Conservation (phyloP, 2,113 vertebrate species). For the Ochotona curzoniae region DNA sequence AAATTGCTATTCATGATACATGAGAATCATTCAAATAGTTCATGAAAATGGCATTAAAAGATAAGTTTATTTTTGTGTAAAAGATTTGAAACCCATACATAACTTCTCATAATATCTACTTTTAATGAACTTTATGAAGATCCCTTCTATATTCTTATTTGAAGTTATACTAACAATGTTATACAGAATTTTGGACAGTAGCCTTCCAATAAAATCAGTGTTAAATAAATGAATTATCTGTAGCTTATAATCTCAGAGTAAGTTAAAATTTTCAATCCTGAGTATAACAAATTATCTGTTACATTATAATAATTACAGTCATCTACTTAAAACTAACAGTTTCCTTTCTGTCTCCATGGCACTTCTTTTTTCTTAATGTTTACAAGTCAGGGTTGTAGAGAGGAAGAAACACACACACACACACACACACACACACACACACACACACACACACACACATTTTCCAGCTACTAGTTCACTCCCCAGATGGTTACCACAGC, state of each 20-base stretch:
- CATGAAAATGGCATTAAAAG: no score
- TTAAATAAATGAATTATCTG: constrained; percentile 76
- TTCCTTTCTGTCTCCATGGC: constrained; percentile 74
- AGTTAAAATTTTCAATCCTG: constrained; percentile 74
- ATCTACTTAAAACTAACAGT: constrained; percentile 76
- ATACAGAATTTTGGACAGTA: constrained; percentile 73
- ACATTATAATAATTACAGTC: constrained; percentile 80
- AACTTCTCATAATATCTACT: no score
- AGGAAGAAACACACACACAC: no score
- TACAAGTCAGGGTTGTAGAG: no score
- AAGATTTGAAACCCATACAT: no score
- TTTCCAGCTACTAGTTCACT: no score
- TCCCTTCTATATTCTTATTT: neutral
- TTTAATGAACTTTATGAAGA: no score
- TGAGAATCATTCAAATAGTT: neutral
- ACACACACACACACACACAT: no score
- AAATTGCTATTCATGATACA: neutral
- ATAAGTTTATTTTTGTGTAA: no score
- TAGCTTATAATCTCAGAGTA: constrained; percentile 73
- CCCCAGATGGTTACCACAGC: no score
- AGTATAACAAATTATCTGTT: constrained; percentile 79
- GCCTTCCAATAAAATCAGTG: constrained; percentile 65
- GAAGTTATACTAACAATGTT: constrained; percentile 40
- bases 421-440: no score
- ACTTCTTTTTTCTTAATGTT: no score